Evolutionary conservation across 2,113 vertebrate genomes (phyloP).

Genomic region (human): GRCh38 chr6:166987001-166987500

Average conservation of each 20-base stretch:
- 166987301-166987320: background rate
- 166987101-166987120: background rate
- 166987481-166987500: background rate
- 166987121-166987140: background rate
- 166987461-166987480: no score
- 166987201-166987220: background rate
- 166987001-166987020: background rate
- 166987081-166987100: background rate
- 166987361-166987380: background rate
- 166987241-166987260: background rate
- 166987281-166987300: background rate
- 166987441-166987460: background rate
- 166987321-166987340: background rate
- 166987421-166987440: background rate
- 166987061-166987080: background rate
- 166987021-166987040: no score
- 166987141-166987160: background rate
- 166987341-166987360: background rate
- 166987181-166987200: background rate
- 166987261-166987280: background rate
- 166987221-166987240: background rate
- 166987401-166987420: background rate
- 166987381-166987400: background rate
- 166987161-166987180: background rate
- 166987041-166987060: background rate